Percentiles rank a stretch among this genome's conserved stretches.
Evolutionary conservation across 1,140 invertebrate species (phyloP).

Genomic region (Drosophila grimshawi): DNA sequence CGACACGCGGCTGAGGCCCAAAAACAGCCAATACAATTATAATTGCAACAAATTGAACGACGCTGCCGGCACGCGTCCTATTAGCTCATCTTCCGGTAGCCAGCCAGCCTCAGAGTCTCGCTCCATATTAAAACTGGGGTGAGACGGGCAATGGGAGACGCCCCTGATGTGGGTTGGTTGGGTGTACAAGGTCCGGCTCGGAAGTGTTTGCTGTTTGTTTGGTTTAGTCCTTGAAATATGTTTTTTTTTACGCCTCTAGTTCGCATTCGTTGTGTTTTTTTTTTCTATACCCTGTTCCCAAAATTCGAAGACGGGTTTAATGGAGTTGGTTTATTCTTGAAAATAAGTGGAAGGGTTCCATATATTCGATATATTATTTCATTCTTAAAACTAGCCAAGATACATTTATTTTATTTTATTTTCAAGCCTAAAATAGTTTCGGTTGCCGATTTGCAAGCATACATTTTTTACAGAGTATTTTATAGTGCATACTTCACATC

Average conservation of each 20-base stretch:
- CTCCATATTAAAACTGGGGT: background rate
- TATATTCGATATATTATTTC: background rate
- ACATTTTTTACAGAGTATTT: conserved; percentile 1
- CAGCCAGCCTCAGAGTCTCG: conserved; percentile 4
- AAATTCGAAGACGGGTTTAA: background rate
- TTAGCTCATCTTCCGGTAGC: conserved; percentile 70
- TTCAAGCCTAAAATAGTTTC: too few relatives aligned
- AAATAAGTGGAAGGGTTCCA: background rate
- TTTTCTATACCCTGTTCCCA: conserved; percentile 6
- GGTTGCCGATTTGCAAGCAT: background rate
- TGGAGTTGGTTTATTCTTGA: background rate
- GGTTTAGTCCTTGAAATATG: conserved; percentile 11
- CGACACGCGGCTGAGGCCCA: conserved; percentile 54
- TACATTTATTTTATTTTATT: too few relatives aligned
- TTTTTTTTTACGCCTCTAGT: conserved; percentile 8
- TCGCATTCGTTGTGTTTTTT: background rate
- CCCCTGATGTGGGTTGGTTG: background rate
- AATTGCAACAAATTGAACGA: conserved; percentile 79
- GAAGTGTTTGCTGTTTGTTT: conserved; percentile 35
- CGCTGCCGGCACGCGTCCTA: conserved; percentile 63
- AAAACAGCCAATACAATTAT: conserved; percentile 68
- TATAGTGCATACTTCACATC: background rate
- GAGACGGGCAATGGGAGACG: background rate
- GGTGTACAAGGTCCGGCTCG: background rate
- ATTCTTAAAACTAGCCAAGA: too few relatives aligned